Evolutionary conservation across 2,888 invertebrate species (phyloP).

Genomic region (Rhopalosiphum nymphaeae): DNA sequence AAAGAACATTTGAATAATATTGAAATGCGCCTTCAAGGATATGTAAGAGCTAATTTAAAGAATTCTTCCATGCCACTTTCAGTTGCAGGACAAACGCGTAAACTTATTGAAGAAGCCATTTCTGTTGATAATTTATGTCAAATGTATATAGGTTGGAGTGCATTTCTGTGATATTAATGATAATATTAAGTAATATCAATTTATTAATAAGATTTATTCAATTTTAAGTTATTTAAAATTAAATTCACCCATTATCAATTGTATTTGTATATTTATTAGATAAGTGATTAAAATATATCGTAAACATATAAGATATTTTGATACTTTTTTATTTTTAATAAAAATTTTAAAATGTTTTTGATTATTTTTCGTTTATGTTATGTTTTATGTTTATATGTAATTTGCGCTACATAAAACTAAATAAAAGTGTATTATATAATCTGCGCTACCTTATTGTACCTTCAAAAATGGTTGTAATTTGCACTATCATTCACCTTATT

Average conservation of each 20-base stretch:
- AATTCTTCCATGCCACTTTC: constrained; percentile 78
- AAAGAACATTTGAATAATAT: constrained; percentile 87
- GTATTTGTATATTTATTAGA: neutral
- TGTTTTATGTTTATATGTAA: too few relatives aligned
- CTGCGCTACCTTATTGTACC: too few relatives aligned
- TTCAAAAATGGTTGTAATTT: too few relatives aligned
- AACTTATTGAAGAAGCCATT: constrained; percentile 92
- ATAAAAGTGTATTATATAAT: too few relatives aligned
- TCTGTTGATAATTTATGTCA: constrained; percentile 88
- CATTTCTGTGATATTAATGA: constrained; percentile 73
- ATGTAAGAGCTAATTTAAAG: constrained; percentile 65
- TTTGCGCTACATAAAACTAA: too few relatives aligned
- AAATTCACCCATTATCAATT: neutral
- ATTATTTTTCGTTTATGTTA: too few relatives aligned
- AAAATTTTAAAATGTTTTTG: neutral
- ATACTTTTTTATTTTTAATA: neutral
- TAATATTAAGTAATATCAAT: neutral
- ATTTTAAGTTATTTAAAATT: neutral
- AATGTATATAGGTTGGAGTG: constrained; percentile 98
- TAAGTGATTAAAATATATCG: neutral
- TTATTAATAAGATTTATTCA: neutral
- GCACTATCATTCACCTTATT: too few relatives aligned
- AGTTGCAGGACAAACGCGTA: constrained; percentile 94
- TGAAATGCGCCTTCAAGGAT: constrained; percentile 82
- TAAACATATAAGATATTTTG: neutral